Base-by-base conservation (phyloP, 2,113 vertebrate species). In the Nothoprocta pentlandii region DNA sequence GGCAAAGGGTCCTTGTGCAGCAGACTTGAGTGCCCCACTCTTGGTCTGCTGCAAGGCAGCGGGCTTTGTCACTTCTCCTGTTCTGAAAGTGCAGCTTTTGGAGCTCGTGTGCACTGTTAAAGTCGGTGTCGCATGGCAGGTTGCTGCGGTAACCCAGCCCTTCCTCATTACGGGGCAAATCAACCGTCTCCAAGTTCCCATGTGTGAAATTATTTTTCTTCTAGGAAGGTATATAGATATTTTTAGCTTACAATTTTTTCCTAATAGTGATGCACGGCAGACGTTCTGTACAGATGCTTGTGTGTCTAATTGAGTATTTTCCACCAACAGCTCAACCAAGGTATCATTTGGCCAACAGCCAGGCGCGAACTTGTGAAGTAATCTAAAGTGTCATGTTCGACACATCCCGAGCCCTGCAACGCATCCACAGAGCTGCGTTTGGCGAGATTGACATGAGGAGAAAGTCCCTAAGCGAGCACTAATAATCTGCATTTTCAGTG, bases 251-350 rank as follows among this genome's bases (percentile, higher is more conserved):
- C 81, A 86, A 44, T 89, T 85, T 88, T 39, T 64, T 94, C 75
- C 80, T 67, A 87, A 81, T 73, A 83, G 42, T 36, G 70, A 77
- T 86, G 36, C 92, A 80, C 63, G 81, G 15, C 67, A 95, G 71
- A 68, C 89, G 96, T 36, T 51, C 91, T 84, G 81, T 94, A 93
- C 71, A 85, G 90, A 78, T 66, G 32, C 61, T 68, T 66, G 70
- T 89, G 95, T 19, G 41, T 89, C 79, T 96, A 97, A 96, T 69
- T 88, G 85, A 96, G 89, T 94, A 93, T 94, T 96, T 97, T 97
- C 89, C 85, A 95, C 91, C 95, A 79, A 91, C 34, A 94, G 42
- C 34, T 91, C 80, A 95, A 94, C n/a, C 79, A 85, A 78, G 61
- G 47, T 95, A 83, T 93, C 66, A 66, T 79, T 93, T 97, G 96